Percentiles rank a stretch among this genome's conserved stretches.
phyloP scores from a whole-genome alignment of 2,113 vertebrate genomes.

The Cebus imitator region DNA sequence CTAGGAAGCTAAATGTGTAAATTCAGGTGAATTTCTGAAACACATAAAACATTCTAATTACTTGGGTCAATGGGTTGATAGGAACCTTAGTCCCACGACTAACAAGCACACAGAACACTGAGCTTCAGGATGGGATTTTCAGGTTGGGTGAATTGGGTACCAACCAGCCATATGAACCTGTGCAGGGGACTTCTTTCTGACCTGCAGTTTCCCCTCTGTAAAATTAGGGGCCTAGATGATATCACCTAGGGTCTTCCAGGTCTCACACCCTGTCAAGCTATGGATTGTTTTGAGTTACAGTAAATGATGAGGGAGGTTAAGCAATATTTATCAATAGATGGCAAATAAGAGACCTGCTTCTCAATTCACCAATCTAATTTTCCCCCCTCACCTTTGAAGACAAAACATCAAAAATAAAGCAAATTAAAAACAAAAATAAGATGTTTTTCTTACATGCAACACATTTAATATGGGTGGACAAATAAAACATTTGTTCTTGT shows the following conservation, averaged over 20 bases:
- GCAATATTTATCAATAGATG: neutral
- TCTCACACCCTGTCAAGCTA: neutral
- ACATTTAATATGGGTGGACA: neutral
- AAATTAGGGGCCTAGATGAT: neutral
- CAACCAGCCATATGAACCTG: neutral
- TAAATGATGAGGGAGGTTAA: neutral
- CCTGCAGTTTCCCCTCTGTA: neutral
- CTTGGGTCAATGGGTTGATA: neutral
- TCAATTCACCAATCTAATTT: neutral
- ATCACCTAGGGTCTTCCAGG: neutral
- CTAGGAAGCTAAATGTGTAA: neutral
- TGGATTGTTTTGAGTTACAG: neutral
- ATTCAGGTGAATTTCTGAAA: neutral
- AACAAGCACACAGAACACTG: neutral
- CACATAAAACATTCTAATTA: neutral
- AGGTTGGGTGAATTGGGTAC: neutral
- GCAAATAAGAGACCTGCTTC: neutral
- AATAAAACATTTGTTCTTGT: neutral
- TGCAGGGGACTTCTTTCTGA: neutral
- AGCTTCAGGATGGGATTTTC: neutral
- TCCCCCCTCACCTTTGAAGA: neutral
- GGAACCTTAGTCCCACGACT: neutral
- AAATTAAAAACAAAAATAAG: neutral
- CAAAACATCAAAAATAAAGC: neutral
- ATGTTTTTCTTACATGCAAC: neutral